Evolutionary conservation across 2,888 invertebrate genomes (phyloP), one percentile per base, ranked within the genome.

Genomic region (Dioctria rufipes): DNA sequence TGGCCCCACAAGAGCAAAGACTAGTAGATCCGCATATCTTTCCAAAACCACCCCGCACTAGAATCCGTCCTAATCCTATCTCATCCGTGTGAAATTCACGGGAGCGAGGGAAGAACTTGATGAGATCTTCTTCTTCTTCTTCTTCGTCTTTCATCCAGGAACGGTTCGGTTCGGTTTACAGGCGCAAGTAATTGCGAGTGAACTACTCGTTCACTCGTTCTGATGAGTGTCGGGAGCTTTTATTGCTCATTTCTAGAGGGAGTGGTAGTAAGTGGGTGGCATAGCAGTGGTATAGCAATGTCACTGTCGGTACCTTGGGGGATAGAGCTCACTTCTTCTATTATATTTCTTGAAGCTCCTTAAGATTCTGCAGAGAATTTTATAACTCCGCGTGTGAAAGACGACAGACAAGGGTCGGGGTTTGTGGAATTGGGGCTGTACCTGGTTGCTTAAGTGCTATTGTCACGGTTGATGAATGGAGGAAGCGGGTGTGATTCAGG

Each of bases 201-300:
- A 40, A 75, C 60, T 40, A 13, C 60, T 49, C 39, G 43, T 75
- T 40, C 75, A 75, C 75, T 40, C 60, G 60, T 13, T 61, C 54
- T 37, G 54, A 54, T 37, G 71, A 54, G 73, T 73, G 58, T 58
- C 13, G 73, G 75, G 75, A 8, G 75, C 75, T 75, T 75, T 75
- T 75, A 75, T 75, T 75, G 75, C 75, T 75, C 60, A 75, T 75
- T 75, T 75, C 60, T n/a, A 42, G n/a, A 11, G 60, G 54, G 58
- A 43, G 43, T 25, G 25, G 25, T 25, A 25, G 25, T 25, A 25
- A 25, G 25, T 8, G 75, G 75, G 43, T 60, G 60, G 49, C 25
- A 25, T 25, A 2, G 25, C 25, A 25, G 25, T 25, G 25, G 25
- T 25, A 25, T 25, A 25, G 25, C 25, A 25, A 25, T 25, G 25